phyloP scores from a whole-genome alignment of 2,113 vertebrate species.

The Gallinago paraguaiae region DNA sequence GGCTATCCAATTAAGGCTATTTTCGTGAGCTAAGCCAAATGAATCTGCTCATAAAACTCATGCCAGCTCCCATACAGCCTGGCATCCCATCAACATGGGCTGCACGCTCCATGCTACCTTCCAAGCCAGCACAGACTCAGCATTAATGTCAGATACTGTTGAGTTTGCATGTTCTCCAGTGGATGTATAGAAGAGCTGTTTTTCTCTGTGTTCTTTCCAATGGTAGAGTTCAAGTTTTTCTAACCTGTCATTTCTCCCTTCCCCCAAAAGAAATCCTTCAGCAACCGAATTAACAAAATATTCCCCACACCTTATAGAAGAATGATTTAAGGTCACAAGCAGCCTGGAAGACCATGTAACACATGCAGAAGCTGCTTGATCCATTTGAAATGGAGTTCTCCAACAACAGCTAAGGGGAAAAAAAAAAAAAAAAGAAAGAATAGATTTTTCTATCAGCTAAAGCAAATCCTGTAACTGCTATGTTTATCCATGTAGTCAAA shows the following conservation, averaged over 20 bases:
- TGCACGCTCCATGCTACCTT: not conserved
- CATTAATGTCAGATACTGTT: not conserved
- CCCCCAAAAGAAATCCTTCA: not conserved
- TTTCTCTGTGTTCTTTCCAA: not conserved
- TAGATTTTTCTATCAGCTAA: conserved; percentile 31
- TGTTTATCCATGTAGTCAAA: conserved; percentile 49
- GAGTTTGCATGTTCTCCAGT: not conserved
- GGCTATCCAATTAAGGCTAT: not conserved
- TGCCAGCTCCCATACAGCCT: not conserved
- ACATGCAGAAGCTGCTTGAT: not conserved
- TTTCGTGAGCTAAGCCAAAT: not conserved
- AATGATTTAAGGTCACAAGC: not conserved
- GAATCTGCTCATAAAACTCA: not conserved
- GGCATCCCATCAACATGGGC: not conserved
- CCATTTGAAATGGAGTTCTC: not conserved
- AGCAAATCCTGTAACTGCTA: conserved; percentile 41
- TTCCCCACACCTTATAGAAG: not conserved
- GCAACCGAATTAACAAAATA: not conserved
- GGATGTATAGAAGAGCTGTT: not conserved
- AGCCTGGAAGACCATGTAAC: not conserved
- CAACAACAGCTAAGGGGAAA: not conserved
- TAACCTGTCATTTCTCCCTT: not conserved
- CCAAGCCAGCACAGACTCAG: not conserved
- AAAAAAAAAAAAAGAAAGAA: not conserved
- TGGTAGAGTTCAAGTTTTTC: not conserved